Percentiles rank a stretch among this genome's conserved stretches.
These are phyloP conservation scores for Noctua janthina DNA, from an alignment of 2,888 invertebrate genomes.

Conservation along the genomic window DNA sequence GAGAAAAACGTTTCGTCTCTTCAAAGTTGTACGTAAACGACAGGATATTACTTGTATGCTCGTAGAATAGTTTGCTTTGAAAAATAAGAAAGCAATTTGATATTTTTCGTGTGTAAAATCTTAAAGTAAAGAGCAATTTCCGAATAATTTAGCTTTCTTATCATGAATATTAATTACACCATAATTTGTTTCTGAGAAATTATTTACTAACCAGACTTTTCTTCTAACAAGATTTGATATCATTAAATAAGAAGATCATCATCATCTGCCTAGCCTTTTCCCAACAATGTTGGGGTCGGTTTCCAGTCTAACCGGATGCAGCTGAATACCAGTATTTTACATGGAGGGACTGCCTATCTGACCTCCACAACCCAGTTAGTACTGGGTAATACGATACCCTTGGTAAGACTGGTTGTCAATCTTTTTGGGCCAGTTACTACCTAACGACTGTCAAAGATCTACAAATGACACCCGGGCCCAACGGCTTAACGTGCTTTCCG, in stretches of 20 bases:
- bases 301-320: too few relatives aligned
- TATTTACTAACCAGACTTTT: neutral
- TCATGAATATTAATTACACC: conserved; percentile 16
- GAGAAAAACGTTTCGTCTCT: conserved; percentile 35
- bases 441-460: too few relatives aligned
- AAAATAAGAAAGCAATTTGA: conserved; percentile 6
- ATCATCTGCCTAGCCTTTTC: too few relatives aligned
- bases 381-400: too few relatives aligned
- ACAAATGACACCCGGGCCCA: too few relatives aligned
- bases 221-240: neutral
- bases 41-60: conserved; percentile 37
- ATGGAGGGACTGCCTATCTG: too few relatives aligned
- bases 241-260: neutral
- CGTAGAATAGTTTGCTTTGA: conserved; percentile 11
- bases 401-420: too few relatives aligned
- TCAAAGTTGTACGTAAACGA: conserved; percentile 31
- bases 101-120: neutral
- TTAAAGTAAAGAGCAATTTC: conserved; percentile 6
- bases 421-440: too few relatives aligned
- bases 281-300: too few relatives aligned
- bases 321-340: too few relatives aligned
- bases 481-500: too few relatives aligned
- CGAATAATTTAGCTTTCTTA: neutral
- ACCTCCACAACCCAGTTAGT: too few relatives aligned
- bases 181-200: neutral